Evolutionary conservation across 2,888 invertebrate genomes (phyloP), one percentile per base, ranked within the genome.

Genomic region (Cheilosia impressa): DNA sequence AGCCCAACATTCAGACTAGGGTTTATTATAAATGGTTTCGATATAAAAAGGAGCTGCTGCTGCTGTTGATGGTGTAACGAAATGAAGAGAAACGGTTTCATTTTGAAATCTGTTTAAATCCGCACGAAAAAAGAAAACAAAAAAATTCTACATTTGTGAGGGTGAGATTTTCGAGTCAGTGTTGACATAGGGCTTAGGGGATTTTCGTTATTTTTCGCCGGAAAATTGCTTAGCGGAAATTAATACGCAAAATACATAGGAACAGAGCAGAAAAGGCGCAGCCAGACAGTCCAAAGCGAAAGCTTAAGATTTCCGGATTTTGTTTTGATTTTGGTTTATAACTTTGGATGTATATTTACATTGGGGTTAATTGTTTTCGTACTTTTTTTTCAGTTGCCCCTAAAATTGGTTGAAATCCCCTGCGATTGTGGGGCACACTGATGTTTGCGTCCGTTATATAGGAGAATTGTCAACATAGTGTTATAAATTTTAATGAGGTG

Each of bases 121-220:
- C 79, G 69, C 66, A 43, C n/a, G 43, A 45, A 45, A 45, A 45
- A 45, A 45, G 5, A 17, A 6, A 45, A 17, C n/a, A 45, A 50
- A 69, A 75, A 84, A 84, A 84, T 15, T 24, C 15, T 80, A 63
- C 75, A 69, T 75, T 75, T 66, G 69, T 47, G 58, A 75, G 84
- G 75, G 80, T 80, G 80, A 79, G 80, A 84, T 79, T 79, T 75
- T 58, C 65, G 75, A 79, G 69, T 84, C 75, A 80, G 75, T 84
- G 84, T 84, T 84, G 83, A 84, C 83, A 79, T 58, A 79, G 73
- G 79, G 79, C 83, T 84, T 79, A 79, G 69, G 84, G 80, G 80
- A 84, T 84, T 84, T 84, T 65, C 71, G 24, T 80, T 43, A 38
- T 24, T 65, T 50, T 57, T 5, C 31, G 19, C 60, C 34, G 57